phyloP scores from a whole-genome alignment of 2,797 vertebrate genomes.

The Florisuga fusca region DNA sequence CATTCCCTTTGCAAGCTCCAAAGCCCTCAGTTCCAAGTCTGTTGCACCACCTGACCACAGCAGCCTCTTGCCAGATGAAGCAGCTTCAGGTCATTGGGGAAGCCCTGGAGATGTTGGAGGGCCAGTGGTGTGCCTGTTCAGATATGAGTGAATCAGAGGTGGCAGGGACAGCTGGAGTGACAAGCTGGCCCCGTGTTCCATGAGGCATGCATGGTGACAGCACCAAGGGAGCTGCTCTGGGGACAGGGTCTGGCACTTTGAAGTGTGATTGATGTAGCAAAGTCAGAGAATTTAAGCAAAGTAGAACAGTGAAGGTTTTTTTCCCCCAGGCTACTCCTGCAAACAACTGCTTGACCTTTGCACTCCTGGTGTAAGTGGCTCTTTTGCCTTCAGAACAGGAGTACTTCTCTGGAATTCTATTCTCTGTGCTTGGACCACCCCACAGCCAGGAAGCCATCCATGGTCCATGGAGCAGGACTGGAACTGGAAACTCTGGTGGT shows the following conservation, averaged over 20 bases:
- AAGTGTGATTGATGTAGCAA: neutral
- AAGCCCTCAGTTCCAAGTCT: fast-evolving
- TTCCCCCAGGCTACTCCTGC: neutral
- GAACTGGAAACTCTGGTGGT: neutral
- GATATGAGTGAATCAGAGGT: neutral
- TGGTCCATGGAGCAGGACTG: neutral
- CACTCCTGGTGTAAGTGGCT: neutral
- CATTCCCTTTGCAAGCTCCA: neutral
- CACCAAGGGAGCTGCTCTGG: neutral
- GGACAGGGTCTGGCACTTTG: neutral
- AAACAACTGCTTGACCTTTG: neutral
- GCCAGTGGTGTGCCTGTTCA: neutral
- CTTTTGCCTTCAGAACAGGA: neutral
- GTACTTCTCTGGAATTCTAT: neutral
- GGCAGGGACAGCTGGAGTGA: neutral
- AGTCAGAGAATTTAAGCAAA: neutral
- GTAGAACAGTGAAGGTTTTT: neutral
- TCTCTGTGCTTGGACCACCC: fast-evolving
- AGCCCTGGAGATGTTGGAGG: fast-evolving
- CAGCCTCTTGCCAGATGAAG: fast-evolving
- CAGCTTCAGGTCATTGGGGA: neutral
- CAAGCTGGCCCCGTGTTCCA: neutral
- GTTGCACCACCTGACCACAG: fast-evolving
- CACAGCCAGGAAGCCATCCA: fast-evolving
- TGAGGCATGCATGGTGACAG: fast-evolving